Evolutionary conservation across 2,797 vertebrate genomes (phyloP).

Genomic region (Sarcophilus harrisii): DNA sequence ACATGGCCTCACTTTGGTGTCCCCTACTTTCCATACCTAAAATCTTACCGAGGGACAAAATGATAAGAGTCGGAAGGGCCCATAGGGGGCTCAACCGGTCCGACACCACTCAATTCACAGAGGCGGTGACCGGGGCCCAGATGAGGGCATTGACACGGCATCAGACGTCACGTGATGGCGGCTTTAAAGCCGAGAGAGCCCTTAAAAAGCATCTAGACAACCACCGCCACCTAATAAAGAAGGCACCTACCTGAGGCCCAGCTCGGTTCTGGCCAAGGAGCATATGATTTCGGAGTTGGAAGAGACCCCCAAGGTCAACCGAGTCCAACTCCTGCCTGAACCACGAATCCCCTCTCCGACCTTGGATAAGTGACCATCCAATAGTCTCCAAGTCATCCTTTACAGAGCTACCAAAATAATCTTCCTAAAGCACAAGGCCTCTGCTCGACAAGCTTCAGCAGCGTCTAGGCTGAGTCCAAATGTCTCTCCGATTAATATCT

Average conservation of each 20-base stretch:
- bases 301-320: not conserved
- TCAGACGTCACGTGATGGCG: not conserved
- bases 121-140: not conserved
- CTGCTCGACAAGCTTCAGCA: not conserved
- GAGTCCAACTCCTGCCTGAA: not conserved
- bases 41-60: not conserved
- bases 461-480: not conserved
- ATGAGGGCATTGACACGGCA: not conserved
- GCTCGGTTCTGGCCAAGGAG: not conserved
- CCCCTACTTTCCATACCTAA: not conserved
- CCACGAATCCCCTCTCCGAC: not conserved
- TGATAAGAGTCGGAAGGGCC: not conserved
- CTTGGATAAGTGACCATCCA: not conserved
- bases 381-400: not conserved
- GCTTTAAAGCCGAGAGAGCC: not conserved
- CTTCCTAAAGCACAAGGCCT: not conserved
- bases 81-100: not conserved
- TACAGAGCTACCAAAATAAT: not conserved
- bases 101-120: not conserved
- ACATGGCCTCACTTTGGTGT: not conserved
- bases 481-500: not conserved
- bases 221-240: not conserved
- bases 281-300: not conserved
- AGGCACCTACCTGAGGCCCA: not conserved
- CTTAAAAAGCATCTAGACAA: not conserved